Conservation (phyloP, 2,113 vertebrate species). For the Sinosuthora webbiana region DNA sequence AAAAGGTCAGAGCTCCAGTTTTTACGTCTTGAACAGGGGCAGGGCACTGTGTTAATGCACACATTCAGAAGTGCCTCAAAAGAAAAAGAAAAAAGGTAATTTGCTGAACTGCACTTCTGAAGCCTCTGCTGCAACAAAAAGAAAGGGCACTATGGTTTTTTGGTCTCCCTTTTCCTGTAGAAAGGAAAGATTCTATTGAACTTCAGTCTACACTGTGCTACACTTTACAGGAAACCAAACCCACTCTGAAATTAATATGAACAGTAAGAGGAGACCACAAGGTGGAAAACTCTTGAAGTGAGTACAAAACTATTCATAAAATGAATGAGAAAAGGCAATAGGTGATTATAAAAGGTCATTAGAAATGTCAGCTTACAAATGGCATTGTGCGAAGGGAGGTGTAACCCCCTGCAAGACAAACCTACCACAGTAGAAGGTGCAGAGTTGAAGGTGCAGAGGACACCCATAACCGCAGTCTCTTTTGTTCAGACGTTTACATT, state of each 20-base stretch:
- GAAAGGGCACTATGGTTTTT: slow-evolving; percentile 22
- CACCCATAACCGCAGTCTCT: slow-evolving; percentile 28
- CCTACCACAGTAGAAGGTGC: slow-evolving; percentile 7
- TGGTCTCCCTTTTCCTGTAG: slow-evolving; percentile 19
- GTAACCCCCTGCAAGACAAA: slow-evolving; percentile 50
- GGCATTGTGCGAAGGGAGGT: slow-evolving; percentile 45
- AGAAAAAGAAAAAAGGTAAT: not conserved
- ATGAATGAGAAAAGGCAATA: slow-evolving; percentile 57
- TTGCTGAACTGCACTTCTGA: not conserved
- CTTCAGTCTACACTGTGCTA: slow-evolving; percentile 35
- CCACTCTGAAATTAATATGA: slow-evolving; percentile 43
- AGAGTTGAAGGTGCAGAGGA: slow-evolving; percentile 7
- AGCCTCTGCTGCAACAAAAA: slow-evolving; percentile 13
- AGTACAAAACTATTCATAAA: slow-evolving; percentile 46
- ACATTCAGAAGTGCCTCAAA: not conserved
- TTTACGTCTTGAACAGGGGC: not conserved
- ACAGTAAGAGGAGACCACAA: slow-evolving; percentile 46
- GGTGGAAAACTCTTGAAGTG: slow-evolving; percentile 25
- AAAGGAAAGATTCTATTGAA: slow-evolving; percentile 69
- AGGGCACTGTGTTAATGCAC: not conserved
- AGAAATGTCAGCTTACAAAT: slow-evolving; percentile 65
- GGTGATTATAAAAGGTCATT: slow-evolving; percentile 64
- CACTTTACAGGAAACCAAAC: slow-evolving; percentile 56
- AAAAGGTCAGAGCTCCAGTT: slow-evolving; percentile 1
- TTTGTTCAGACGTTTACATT: slow-evolving; percentile 23